Evolutionary conservation across 1,140 invertebrate species (phyloP).

Genomic region (Hermatobates lingyangjiaoensis): DNA sequence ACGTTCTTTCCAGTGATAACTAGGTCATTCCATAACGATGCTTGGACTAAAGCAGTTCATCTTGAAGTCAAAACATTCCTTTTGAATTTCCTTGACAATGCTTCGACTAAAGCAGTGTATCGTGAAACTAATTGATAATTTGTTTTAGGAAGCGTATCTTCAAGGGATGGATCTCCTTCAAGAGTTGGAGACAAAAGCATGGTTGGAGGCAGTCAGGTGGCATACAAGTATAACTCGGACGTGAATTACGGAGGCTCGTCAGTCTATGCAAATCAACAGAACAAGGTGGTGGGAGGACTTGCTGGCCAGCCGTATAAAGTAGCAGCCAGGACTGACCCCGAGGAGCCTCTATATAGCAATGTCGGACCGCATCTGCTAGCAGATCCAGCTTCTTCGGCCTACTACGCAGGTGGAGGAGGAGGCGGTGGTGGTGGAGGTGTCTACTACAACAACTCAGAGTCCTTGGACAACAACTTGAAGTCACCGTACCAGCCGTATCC

Average conservation of each 20-base stretch:
- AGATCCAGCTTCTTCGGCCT: neutral
- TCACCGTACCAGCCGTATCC: neutral
- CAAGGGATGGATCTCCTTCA: slow-evolving; percentile 17
- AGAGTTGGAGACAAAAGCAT: slow-evolving; percentile 3
- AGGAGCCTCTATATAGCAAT: neutral
- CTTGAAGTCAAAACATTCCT: neutral
- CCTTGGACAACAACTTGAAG: neutral
- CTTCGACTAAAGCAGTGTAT: slow-evolving; percentile 17
- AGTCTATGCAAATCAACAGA: neutral
- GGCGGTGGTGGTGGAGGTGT: neutral
- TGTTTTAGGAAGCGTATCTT: no score
- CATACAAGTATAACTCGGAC: slow-evolving; percentile 3
- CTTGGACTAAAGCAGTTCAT: neutral
- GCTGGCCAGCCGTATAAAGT: neutral
- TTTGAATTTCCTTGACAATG: neutral
- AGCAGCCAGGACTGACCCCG: neutral
- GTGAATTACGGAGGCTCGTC: neutral
- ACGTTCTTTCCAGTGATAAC: neutral
- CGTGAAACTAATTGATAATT: no score
- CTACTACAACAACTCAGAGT: neutral
- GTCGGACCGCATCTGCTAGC: neutral
- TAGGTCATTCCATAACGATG: neutral
- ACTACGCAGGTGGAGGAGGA: neutral
- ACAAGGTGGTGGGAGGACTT: neutral
- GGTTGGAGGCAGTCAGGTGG: neutral